Base-by-base conservation (phyloP, 1,140 invertebrate genomes). In the Zaprionus vittiger region DNA sequence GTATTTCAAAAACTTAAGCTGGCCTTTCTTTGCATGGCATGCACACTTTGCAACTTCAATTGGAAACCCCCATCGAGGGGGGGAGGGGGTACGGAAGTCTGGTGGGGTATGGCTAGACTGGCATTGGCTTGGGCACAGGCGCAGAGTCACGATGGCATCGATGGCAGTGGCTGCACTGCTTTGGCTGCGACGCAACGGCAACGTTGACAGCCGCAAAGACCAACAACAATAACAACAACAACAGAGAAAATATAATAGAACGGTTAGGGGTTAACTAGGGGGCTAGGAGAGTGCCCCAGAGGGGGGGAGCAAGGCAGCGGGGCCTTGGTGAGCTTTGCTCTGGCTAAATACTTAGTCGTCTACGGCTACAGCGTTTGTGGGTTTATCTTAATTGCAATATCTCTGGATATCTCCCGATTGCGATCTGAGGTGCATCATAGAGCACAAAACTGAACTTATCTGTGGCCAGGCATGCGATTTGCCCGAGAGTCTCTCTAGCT, bases 341-440 rank as follows among this genome's bases (percentile, higher is more conserved):
- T 68, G 70, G 54, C 70, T 82, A 79, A 77, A 65, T 74, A 31
- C 28, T 31, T 31, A 69, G 52, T 59, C 37, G 56, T 52, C 61
- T 65, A 56, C 61, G 64, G 37, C 41, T 47, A 47, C 41, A 17
- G 38, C 81, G 70, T 74, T 76, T 76, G 73, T 52, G 52, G 59
- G 49, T 82, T 89, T 87, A 87, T 87, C 84, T 87, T 87, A 87
- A 87, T 87, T 87, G 84, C 84, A 89, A 81, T 89, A 87, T 87
- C 84, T 75, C 55, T 72, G 73, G 56, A 81, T 83, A 87, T 89
- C 84, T 81, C 28, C 22, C 65, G 84, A 89, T 87, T 63, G 72
- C 84, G 83, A 87, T 87, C 83, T 80, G 38, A 54, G 74, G 73
- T 81, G 78, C 82, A 81, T 80, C 78, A 79, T 78, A 76, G 66